Percentiles rank a stretch among this genome's conserved stretches.
These are phyloP conservation scores for Pseudomyrmex gracilis DNA, from an alignment of 1,140 invertebrate genomes.

Conservation along the genomic window DNA sequence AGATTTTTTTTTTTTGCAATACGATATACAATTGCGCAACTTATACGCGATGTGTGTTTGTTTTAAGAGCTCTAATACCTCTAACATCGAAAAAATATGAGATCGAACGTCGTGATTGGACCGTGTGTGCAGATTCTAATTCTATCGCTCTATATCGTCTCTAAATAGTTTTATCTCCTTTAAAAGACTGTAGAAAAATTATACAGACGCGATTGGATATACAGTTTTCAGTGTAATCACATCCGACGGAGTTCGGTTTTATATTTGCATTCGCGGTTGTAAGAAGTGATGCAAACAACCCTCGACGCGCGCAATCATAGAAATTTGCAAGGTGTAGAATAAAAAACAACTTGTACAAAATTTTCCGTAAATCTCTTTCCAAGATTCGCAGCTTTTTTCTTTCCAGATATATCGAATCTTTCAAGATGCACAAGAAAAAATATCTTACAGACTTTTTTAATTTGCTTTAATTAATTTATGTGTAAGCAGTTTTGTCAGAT, in stretches of 20 bases:
- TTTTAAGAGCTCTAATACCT: background rate
- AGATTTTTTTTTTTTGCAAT: background rate
- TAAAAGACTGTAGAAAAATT: constrained; percentile 57
- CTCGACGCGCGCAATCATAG: constrained; percentile 12
- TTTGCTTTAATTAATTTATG: background rate
- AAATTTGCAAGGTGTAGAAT: background rate
- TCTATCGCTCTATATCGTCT: constrained; percentile 39
- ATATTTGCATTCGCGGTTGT: constrained; percentile 20
- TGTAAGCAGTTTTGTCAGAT: background rate
- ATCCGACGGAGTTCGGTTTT: constrained; percentile 49
- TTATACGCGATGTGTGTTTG: background rate
- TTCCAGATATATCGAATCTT: background rate
- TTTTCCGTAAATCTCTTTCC: too few relatives aligned
- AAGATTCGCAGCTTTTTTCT: too few relatives aligned
- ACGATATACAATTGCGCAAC: constrained; percentile 22
- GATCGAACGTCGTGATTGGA: constrained; percentile 12
- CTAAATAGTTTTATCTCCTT: constrained; percentile 40
- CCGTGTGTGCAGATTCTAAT: constrained; percentile 27
- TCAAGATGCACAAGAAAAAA: background rate
- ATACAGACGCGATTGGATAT: constrained; percentile 31
- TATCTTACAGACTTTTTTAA: background rate
- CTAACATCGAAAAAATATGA: constrained; percentile 35
- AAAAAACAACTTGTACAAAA: background rate
- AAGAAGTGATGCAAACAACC: constrained; percentile 11
- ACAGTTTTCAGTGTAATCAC: constrained; percentile 21